phyloP scores from a whole-genome alignment of 2,888 invertebrate genomes.

The Lapara coniferarum region DNA sequence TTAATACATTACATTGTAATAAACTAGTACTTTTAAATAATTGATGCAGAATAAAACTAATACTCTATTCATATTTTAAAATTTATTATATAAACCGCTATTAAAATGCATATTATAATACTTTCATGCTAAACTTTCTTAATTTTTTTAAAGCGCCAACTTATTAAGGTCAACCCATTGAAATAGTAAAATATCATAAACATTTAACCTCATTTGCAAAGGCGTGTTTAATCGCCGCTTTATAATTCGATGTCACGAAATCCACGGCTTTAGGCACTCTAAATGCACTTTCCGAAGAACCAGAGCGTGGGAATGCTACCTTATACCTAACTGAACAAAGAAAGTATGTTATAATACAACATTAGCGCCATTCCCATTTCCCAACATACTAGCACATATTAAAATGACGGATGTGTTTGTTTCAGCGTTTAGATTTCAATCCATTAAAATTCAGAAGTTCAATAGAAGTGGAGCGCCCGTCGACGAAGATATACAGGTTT shows the following conservation, averaged over 20 bases:
- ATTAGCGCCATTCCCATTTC: background rate
- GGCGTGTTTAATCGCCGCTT: slow-evolving; percentile 6
- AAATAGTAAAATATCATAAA: slow-evolving; percentile 16
- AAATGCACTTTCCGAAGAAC: background rate
- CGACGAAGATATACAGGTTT: slow-evolving; percentile 97
- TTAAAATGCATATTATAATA: background rate
- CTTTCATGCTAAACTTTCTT: slow-evolving; percentile 2
- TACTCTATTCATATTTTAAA: slow-evolving; percentile 5
- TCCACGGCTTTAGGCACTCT: background rate
- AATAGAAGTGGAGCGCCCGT: slow-evolving; percentile 96
- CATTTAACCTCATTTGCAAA: slow-evolving; percentile 24
- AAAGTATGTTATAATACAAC: background rate
- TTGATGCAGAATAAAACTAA: background rate
- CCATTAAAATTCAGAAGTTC: slow-evolving; percentile 92
- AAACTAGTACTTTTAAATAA: background rate
- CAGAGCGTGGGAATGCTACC: slow-evolving; percentile 14
- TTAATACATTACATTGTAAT: background rate
- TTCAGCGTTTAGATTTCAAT: slow-evolving; percentile 88
- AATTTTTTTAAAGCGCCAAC: slow-evolving; percentile 5
- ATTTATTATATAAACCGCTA: background rate
- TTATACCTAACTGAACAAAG: slow-evolving; percentile 9
- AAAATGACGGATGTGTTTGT: slow-evolving; percentile 33
- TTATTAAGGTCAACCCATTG: slow-evolving; percentile 11
- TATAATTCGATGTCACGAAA: slow-evolving; percentile 18
- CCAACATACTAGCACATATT: background rate